Percentiles rank a stretch among this genome's conserved stretches.
phyloP scores from a whole-genome alignment of 2,113 vertebrate genomes.

The Thryonomys swinderianus region DNA sequence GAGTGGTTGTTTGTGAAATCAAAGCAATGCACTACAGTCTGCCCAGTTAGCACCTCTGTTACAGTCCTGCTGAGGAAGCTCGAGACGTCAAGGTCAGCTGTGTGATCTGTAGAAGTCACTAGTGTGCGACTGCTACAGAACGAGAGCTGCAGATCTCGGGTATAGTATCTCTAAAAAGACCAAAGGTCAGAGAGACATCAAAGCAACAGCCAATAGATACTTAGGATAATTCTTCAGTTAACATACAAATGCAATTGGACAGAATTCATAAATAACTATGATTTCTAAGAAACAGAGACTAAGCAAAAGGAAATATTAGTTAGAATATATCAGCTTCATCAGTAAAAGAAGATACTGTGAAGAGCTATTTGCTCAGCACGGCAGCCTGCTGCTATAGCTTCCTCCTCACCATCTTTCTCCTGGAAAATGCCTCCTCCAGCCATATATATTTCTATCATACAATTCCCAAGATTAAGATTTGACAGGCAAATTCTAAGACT shows the following conservation, averaged over 20 bases:
- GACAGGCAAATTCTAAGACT: background rate
- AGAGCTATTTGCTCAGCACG: background rate
- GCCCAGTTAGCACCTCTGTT: background rate
- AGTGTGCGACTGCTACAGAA: background rate
- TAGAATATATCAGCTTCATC: background rate
- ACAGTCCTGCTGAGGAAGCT: background rate
- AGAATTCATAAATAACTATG: background rate
- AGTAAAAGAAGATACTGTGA: background rate
- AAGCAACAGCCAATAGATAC: background rate
- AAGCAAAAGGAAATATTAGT: background rate
- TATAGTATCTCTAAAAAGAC: background rate
- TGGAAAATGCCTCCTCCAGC: background rate
- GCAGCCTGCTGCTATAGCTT: background rate
- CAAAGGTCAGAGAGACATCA: background rate
- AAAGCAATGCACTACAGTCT: background rate
- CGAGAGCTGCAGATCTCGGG: background rate
- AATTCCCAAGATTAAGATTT: background rate
- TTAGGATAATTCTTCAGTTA: background rate
- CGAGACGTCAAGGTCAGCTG: background rate
- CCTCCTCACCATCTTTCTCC: background rate
- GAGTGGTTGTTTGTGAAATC: background rate
- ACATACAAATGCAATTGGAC: background rate
- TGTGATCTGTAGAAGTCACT: background rate
- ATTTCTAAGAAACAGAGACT: background rate
- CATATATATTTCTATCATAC: background rate